Base-by-base conservation (phyloP, 2,888 invertebrate species). In the Heliconius aoede region DNA sequence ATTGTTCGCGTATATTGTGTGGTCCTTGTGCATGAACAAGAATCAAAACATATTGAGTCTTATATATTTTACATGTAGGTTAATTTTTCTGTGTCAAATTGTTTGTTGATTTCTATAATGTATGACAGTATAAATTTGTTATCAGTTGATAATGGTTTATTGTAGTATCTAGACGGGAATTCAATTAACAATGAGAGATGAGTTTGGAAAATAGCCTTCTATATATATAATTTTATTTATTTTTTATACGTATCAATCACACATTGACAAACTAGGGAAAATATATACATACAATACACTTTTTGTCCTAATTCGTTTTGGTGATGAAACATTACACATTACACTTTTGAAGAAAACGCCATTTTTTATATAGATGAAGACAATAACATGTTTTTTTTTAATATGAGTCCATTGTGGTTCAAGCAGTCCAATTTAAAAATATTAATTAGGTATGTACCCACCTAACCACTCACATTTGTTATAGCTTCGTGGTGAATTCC, bases 401-500 rank as follows among this genome's bases (percentile, higher is more conserved):
- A 46, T 21, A 7, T 7, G 18, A 46, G 46, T 1, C 18, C 18
- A 46, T 46, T 18, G 7, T 46, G 7, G 18, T 18, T 46, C 18
- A 58, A 24, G 24, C 4, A 58, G 11, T 4, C 4, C 1, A n/a
- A 55, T 11, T 58, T 24, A 24, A 58, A 58, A 11, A 24, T 9
- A 3, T 11, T 13, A 60, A 26, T 15, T 7, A 60, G 46, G 9
- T 58, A n/a, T n/a, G 8, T 21, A 51, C 15, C 1, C 5, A 58
- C 24, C 55, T 58, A 0, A n/a, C 24, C 4, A 24, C 36, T n/a
- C 30, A 21, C n/a, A n/a, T 32, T 71, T 82, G 80, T 82, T 81
- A 79, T 86, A 96, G 96, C 95, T 98, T 74, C 97, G 98, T 77
- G 98, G 98, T 40, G 98, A 98, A 83, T 98, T 98, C 89, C 94